These are phyloP conservation scores for Noctua fimbriata DNA, from an alignment of 2,888 invertebrate genomes.

Conservation along the genomic window DNA sequence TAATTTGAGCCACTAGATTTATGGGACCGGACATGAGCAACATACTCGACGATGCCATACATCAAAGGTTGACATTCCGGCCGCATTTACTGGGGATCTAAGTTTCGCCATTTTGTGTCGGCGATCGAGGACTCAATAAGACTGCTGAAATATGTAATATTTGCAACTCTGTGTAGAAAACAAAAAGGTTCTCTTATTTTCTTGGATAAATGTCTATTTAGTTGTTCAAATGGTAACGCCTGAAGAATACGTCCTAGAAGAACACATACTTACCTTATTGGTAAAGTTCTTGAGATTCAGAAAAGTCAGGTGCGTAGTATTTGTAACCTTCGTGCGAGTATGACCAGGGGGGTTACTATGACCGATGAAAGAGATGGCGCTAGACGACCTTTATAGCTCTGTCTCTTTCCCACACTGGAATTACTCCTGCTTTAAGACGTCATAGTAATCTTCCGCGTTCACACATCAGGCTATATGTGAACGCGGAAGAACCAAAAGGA, in stretches of 20 bases:
- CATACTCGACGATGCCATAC: conserved; percentile 9
- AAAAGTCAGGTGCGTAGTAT: background rate
- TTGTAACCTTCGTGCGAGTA: background rate
- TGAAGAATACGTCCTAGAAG: too few relatives aligned
- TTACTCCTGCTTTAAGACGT: too few relatives aligned
- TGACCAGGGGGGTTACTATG: too few relatives aligned
- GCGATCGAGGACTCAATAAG: background rate
- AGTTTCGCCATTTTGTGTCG: conserved; percentile 1
- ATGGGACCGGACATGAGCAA: conserved; percentile 25
- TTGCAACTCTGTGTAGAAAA: background rate
- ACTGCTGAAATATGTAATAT: background rate
- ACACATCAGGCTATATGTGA: too few relatives aligned
- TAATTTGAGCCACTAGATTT: conserved; percentile 41
- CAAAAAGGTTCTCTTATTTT: background rate
- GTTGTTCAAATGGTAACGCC: background rate
- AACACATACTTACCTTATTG: too few relatives aligned
- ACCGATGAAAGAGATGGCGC: too few relatives aligned
- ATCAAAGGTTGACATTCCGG: conserved; percentile 31
- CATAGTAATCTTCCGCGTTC: too few relatives aligned
- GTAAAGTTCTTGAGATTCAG: background rate
- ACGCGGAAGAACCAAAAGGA: background rate
- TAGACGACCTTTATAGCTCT: too few relatives aligned
- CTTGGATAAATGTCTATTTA: background rate
- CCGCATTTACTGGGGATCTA: background rate
- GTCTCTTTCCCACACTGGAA: too few relatives aligned